Evolutionary conservation across 2,888 invertebrate genomes (phyloP), one percentile per base, ranked within the genome.

Genomic region (Thereva unica): DNA sequence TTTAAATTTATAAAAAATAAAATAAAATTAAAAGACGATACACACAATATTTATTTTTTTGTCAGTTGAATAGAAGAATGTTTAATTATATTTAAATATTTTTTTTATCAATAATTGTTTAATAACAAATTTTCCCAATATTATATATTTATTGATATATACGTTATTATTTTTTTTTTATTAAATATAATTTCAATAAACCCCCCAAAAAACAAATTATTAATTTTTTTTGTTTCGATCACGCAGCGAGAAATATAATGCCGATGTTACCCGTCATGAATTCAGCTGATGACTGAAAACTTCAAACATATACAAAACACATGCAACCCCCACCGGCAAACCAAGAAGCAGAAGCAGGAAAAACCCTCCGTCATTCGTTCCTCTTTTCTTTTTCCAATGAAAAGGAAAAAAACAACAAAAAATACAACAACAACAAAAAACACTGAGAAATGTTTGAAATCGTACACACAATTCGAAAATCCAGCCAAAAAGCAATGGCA

Each of bases 221-320:
- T 45, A 34, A 34, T 9, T 35, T 41, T 52, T 50, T 57, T 37
- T 55, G n/a, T 59, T 52, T 40, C 59, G 65, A 69, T 66, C 59
- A 68, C 69, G 69, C 64, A 71, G 73, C 75, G 76, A 74, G 72
- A 76, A 76, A 77, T 77, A 76, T 68, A 72, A 74, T 74, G 73
- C 74, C 72, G 78, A 79, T 78, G 80, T 80, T 79, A 76, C 77
- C 79, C 79, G 80, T 78, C 79, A 78, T 78, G 78, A 78, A 78
- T 80, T 78, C 80, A 78, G 79, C 78, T 78, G 78, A 78, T 78
- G 80, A 80, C 80, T 80, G 78, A 80, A 79, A 76, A 75, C 75
- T 77, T 76, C 74, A 78, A 78, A 77, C 76, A 75, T 73, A 75
- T 75, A 76, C 77, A 76, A 77, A 77, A 78, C 77, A 76, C 76